Evolutionary conservation across 2,113 vertebrate species (phyloP).

Genomic region (Cyprinodon brontotheroides): DNA sequence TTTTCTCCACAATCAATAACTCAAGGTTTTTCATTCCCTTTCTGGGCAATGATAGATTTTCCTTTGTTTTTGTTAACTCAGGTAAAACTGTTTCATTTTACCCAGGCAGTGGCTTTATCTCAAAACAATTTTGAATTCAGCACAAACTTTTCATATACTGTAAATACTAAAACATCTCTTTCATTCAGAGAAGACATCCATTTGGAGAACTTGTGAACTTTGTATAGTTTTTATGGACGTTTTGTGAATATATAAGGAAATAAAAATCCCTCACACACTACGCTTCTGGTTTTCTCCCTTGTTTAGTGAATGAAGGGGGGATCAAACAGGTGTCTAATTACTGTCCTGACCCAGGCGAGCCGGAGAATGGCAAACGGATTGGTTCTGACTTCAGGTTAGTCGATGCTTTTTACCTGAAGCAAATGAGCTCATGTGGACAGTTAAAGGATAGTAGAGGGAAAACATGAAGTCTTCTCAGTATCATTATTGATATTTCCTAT

Average conservation of each 20-base stretch:
- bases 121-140: conserved; percentile 29
- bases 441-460: neutral
- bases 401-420: conserved; percentile 9
- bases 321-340: conserved; percentile 98
- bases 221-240: conserved; percentile 32
- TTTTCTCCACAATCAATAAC: conserved; percentile 39
- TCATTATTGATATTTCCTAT: neutral
- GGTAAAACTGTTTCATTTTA: conserved; percentile 39
- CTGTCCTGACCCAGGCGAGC: conserved; percentile 97
- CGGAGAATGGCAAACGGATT: conserved; percentile 94
- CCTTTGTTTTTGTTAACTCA: conserved; percentile 37
- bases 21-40: conserved; percentile 62
- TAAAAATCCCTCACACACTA: conserved; percentile 40
- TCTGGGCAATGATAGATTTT: conserved; percentile 31
- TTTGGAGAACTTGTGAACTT: conserved; percentile 5
- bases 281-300: conserved; percentile 43
- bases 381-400: conserved; percentile 96
- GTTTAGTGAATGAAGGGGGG: conserved; percentile 95
- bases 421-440: neutral
- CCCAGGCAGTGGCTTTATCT: conserved; percentile 25
- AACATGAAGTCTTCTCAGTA: neutral
- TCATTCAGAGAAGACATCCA: conserved; percentile 30
- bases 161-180: conserved; percentile 27
- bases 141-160: conserved; percentile 35
- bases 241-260: conserved; percentile 23